A percentile compares a stretch with the other conserved stretches of the same genome.
These are phyloP conservation scores for Mastomys coucha DNA, from an alignment of 2,113 vertebrate genomes.

Conservation along the genomic window DNA sequence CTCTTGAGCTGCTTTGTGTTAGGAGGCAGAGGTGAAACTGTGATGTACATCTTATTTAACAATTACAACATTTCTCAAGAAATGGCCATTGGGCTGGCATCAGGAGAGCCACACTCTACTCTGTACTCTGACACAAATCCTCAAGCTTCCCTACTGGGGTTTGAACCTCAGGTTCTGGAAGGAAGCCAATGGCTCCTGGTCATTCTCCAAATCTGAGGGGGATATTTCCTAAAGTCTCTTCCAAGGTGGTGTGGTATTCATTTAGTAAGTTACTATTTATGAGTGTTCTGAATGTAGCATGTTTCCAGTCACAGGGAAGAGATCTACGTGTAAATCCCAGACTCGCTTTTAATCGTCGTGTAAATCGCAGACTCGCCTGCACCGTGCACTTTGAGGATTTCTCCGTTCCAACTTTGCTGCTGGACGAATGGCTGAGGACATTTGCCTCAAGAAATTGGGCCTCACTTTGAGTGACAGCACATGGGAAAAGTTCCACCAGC, in stretches of 20 bases:
- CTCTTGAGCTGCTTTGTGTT: background rate
- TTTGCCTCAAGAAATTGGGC: background rate
- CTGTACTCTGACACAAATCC: background rate
- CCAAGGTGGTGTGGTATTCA: no score
- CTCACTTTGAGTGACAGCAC: background rate
- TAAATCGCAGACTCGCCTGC: no score
- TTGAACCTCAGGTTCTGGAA: background rate
- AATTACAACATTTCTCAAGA: background rate
- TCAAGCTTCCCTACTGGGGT: no score
- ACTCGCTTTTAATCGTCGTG: no score
- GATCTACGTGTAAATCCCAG: accelerated
- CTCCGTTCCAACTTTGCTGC: background rate
- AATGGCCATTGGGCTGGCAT: background rate
- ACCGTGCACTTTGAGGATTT: accelerated
- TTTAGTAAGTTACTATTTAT: background rate
- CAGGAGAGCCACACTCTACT: background rate
- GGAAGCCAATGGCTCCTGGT: accelerated
- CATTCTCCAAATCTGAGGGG: background rate
- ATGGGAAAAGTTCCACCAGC: accelerated
- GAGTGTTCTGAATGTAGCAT: no score
- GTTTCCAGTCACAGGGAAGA: background rate
- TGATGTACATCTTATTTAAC: background rate
- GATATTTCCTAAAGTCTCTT: background rate
- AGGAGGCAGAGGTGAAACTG: background rate
- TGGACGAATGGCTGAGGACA: background rate